Evolutionary conservation across 2,113 vertebrate species (phyloP).

Genomic region (Hiodon alosoides): DNA sequence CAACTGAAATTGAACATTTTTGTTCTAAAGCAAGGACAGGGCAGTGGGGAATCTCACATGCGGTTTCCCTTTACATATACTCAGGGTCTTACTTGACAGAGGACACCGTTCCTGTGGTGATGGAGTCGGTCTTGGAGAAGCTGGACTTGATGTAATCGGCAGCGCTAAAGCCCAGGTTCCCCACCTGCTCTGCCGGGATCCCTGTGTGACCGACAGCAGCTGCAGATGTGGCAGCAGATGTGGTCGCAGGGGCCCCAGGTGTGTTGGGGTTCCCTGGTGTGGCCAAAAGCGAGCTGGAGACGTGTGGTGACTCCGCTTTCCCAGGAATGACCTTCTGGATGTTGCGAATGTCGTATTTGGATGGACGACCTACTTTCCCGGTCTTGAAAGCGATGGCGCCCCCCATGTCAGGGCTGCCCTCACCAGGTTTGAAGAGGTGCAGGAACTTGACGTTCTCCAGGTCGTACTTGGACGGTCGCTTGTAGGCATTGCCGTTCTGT

Average conservation of each 20-base stretch:
- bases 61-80: not conserved
- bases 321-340: constrained; percentile 85
- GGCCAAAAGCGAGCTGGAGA: constrained; percentile 70
- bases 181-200: constrained; percentile 70
- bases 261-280: constrained; percentile 67
- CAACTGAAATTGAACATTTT: not conserved
- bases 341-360: constrained; percentile 92
- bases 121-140: constrained; percentile 98
- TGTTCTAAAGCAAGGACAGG: too few relatives aligned
- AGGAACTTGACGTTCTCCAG: constrained; percentile 95
- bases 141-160: constrained; percentile 92
- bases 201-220: constrained; percentile 49
- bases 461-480: constrained; percentile 96
- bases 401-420: constrained; percentile 94
- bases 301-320: constrained; percentile 72
- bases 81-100: constrained; percentile 86
- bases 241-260: constrained; percentile 49
- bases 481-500: constrained; percentile 86
- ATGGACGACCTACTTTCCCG: constrained; percentile 93
- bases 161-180: constrained; percentile 79
- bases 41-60: too few relatives aligned
- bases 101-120: constrained; percentile 96
- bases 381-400: constrained; percentile 98
- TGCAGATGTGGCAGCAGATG: constrained; percentile 21
- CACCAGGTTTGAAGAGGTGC: constrained; percentile 94